Evolutionary conservation across 1,140 invertebrate genomes (phyloP), one percentile per base, ranked within the genome.

Genomic region (Lithobius niger): DNA sequence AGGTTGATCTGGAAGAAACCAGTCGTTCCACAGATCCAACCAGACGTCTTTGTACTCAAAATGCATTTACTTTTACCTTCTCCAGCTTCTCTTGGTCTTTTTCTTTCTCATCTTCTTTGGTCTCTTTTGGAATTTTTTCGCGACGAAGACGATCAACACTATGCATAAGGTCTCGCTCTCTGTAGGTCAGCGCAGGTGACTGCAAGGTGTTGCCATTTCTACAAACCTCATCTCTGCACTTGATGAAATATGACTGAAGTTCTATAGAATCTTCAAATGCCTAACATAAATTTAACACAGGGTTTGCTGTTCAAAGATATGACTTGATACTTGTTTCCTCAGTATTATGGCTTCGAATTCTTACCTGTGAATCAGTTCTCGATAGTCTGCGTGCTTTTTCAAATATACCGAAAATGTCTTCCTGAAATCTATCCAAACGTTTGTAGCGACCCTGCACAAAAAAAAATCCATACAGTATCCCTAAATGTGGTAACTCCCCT

Each of bases 251-350:
- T 0, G 83, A 80, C 67, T 98, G 94, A 51, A 99, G 74, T 64
- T 97, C 92, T 28, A 96, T 80, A 0, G 92, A 85, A 69, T 97
- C 94, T 68, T 97, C 88, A 75, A 96, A 93, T 13, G 91, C 81
- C 71, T 95, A 84, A 3, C 58, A 58, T n/a, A 53, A 52, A 58
- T 25, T 10, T n/a, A n/a, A n/a, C n/a, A n/a, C n/a, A n/a, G n/a
- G n/a, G n/a, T n/a, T n/a, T n/a, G n/a, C n/a, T n/a, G n/a, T n/a
- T n/a, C n/a, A n/a, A n/a, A n/a, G n/a, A n/a, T n/a, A 36, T 10
- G n/a, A 6, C 31, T 36, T 6, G n/a, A 36, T 10, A 10, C 31
- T 36, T 36, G 6, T 36, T 36, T 36, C n/a, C n/a, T 36, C 6
- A 36, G 6, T 36, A 36, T n/a, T 36, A 10, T 36, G 6, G 6